Percentiles rank a stretch among this genome's conserved stretches.
Conservation (phyloP, 2,888 invertebrate species). For the Allolobophora icterica region DNA sequence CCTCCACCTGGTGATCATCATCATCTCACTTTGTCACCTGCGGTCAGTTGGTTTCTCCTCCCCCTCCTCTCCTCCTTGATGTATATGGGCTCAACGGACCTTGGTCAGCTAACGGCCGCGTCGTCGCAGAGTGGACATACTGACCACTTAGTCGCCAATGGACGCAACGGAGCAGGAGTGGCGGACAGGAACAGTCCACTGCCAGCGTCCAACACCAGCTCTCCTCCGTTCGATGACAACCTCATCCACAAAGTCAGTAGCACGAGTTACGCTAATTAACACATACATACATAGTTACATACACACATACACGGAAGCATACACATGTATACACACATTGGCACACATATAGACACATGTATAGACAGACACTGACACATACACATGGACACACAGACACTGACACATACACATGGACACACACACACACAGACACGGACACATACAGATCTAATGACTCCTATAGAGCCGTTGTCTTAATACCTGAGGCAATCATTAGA, state of each 20-base stretch:
- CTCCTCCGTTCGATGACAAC: background rate
- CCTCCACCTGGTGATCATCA: background rate
- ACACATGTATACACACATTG: no score
- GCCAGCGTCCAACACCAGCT: background rate
- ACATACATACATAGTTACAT: no score
- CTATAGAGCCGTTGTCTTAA: no score
- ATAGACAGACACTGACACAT: no score
- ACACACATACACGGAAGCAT: no score
- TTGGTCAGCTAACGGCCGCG: background rate
- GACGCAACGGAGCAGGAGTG: background rate
- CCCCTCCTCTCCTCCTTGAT: background rate
- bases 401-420: no score
- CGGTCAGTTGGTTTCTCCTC: background rate
- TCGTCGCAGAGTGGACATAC: background rate
- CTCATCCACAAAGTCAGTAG: background rate
- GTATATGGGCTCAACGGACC: slow-evolving; percentile 17
- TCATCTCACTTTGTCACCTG: background rate
- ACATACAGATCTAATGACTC: no score
- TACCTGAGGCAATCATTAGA: no score
- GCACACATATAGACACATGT: no score
- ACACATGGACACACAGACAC: no score
- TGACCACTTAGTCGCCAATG: background rate
- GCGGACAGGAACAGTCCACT: background rate
- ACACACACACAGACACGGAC: no score
- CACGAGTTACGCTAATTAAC: background rate